Base-by-base conservation (phyloP, 2,113 vertebrate species). In the Platysternon megacephalum region DNA sequence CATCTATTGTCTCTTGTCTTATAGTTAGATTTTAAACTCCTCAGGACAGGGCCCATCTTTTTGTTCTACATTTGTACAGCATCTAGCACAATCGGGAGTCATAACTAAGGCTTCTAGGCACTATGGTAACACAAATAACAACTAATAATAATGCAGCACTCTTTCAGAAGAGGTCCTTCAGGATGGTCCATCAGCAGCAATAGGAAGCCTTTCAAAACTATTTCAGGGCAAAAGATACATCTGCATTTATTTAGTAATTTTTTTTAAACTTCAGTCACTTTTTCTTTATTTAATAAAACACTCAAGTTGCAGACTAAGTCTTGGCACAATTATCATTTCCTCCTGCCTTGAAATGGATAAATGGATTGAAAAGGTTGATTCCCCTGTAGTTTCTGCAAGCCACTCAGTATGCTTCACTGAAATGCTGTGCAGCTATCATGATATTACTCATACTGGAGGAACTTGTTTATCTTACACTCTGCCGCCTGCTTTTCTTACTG, bases 281-380 rank as follows among this genome's bases (percentile, higher is more conserved):
- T 90, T 32, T 95, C 84, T 90, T 32, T 22, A 46, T 94, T 93
- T 90, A 93, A 88, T 93, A 74, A 95, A 85, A 86, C 79, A 3
- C 6, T 93, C 46, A 74, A 44, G 6, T 11, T 84, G 22, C 8
- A 91, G 44, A 89, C 79, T 80, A 84, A 53, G 1, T 3, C 21
- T 93, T 80, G 21, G 51, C 7, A 42, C 44, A 91, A 55, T 86
- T 87, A 56, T 44, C 0, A 81, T 83, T 83, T 82, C 91, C 65
- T 58, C 93, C n/a, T 88, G n/a, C 28, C 51, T 93, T 82, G 58
- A 53, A 91, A 88, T 88, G 24, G 53, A 90, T 65, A 58, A 16
- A 79, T 22, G 29, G 24, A 84, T 65, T 87, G 52, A 78, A 93
- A 95, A 89, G 6, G 42, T 87, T 4, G 5, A 65, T 79, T 87